A percentile compares a stretch with the other conserved stretches of the same genome.
Evolutionary conservation across 2,797 vertebrate species (phyloP).

Genomic region (Acestrorhynchus altus): DNA sequence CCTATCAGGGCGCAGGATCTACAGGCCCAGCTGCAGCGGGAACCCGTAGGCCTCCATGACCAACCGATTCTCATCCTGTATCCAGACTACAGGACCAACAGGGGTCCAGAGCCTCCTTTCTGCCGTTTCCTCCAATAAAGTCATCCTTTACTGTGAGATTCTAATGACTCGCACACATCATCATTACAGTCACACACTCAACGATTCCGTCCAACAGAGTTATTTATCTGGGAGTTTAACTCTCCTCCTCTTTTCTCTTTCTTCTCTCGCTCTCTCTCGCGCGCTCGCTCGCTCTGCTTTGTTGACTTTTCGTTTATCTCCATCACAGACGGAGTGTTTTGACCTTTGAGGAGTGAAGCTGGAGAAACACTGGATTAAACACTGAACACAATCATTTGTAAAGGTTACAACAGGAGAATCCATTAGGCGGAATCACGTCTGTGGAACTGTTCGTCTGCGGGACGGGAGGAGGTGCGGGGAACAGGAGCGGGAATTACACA

Average conservation of each 20-base stretch:
- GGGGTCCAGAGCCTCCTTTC: too few species aligned
- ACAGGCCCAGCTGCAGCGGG: too few species aligned
- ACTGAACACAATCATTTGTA: slow-evolving; percentile 67
- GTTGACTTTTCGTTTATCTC: slow-evolving; percentile 74
- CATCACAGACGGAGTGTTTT: slow-evolving; percentile 68
- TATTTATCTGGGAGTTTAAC: too few species aligned
- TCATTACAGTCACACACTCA: too few species aligned
- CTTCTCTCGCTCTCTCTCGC: not conserved
- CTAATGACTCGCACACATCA: too few species aligned
- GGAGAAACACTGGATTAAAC: slow-evolving; percentile 51
- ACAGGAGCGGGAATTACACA: not conserved
- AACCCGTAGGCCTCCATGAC: too few species aligned
- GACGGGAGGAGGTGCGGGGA: not conserved
- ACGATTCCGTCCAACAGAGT: too few species aligned
- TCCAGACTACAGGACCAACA: too few species aligned
- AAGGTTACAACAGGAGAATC: slow-evolving; percentile 67
- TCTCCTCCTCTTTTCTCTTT: not conserved
- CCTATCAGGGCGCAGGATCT: too few species aligned
- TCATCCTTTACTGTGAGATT: too few species aligned
- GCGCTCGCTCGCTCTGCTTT: slow-evolving; percentile 62
- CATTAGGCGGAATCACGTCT: slow-evolving; percentile 55
- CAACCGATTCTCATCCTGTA: too few species aligned
- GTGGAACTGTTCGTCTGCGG: slow-evolving; percentile 47
- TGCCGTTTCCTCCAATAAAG: too few species aligned
- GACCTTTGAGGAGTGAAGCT: slow-evolving; percentile 69